Conservation (phyloP, 2,113 vertebrate genomes). For the Ammospiza caudacuta region DNA sequence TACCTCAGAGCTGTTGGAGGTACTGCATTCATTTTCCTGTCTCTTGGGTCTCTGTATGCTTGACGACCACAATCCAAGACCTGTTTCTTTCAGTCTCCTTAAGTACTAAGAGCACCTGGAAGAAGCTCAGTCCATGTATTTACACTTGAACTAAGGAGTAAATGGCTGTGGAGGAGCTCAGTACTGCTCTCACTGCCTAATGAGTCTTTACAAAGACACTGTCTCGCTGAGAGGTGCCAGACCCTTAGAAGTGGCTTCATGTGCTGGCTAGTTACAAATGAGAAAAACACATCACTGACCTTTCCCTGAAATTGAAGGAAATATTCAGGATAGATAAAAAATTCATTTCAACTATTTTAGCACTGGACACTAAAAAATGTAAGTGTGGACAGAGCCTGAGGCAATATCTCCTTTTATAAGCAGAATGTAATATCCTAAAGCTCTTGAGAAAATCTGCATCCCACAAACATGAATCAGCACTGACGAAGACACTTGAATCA, state of each 20-base stretch:
- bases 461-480: slow-evolving; percentile 16
- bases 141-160: not conserved
- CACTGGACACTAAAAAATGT: not conserved
- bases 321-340: slow-evolving; percentile 2
- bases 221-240: not conserved
- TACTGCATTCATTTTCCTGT: not conserved
- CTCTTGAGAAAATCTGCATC: not conserved
- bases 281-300: not conserved
- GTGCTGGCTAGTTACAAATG: not conserved
- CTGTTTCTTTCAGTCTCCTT: not conserved
- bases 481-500: slow-evolving; percentile 17
- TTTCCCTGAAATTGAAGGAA: not conserved
- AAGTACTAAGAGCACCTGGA: not conserved
- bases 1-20: not conserved
- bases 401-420: not conserved
- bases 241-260: not conserved
- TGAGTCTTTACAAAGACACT: not conserved
- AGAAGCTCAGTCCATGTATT: not conserved
- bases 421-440: not conserved
- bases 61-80: not conserved
- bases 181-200: not conserved
- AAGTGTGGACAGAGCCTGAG: not conserved
- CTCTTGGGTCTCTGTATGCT: not conserved
- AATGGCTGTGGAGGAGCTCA: not conserved
- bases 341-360: not conserved